Evolutionary conservation across 2,888 invertebrate species (phyloP).

Genomic region (Theristus sp.): DNA sequence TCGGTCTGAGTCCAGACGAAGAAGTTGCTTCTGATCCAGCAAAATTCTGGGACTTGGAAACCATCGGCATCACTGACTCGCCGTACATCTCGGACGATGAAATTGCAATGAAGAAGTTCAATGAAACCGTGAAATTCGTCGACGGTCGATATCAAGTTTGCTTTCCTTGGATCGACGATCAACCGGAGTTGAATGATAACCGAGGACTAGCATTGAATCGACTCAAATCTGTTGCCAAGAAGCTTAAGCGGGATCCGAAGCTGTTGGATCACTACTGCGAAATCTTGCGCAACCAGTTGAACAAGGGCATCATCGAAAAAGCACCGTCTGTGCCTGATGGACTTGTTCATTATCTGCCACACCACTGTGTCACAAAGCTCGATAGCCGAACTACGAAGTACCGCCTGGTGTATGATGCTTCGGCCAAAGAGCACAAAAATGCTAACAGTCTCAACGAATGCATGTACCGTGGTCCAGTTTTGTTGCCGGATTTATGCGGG

Average conservation of each 20-base stretch:
- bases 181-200: slow-evolving; percentile 1
- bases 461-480: slow-evolving; percentile 1
- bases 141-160: not conserved
- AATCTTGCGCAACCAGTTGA: slow-evolving; percentile 2
- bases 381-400: not conserved
- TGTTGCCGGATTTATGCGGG: slow-evolving; percentile 1
- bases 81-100: not conserved
- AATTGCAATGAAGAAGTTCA: not conserved
- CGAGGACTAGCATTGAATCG: not conserved
- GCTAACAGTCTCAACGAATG: not conserved
- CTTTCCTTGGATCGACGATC: slow-evolving; percentile 2
- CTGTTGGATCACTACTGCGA: not conserved
- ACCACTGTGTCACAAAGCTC: not conserved
- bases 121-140: not conserved
- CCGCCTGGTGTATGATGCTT: not conserved
- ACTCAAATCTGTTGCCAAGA: not conserved
- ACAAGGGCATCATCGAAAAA: slow-evolving; percentile 4
- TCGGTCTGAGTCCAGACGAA: not conserved
- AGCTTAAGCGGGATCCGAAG: not conserved
- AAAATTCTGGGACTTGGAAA: not conserved
- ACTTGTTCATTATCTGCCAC: too few species aligned
- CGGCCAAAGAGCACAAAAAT: not conserved
- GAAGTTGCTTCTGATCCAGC: not conserved
- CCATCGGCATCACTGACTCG: not conserved
- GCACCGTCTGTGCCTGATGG: not conserved